phyloP scores from a whole-genome alignment of 2,113 vertebrate species.

The Ochotona princeps region DNA sequence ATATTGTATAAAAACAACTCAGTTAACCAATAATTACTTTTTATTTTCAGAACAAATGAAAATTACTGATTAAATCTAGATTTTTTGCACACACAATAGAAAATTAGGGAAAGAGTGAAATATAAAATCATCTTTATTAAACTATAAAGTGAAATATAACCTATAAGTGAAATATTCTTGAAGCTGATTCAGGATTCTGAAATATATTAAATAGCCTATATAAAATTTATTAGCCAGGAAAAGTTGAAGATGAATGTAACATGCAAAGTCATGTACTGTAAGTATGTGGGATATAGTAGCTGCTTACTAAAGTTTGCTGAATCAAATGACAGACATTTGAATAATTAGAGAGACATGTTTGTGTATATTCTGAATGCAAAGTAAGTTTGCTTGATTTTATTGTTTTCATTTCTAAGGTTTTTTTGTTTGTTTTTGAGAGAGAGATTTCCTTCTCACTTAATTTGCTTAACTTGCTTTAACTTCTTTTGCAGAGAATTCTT shows the following conservation, averaged over 20 bases:
- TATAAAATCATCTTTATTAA: background rate
- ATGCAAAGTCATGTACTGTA: background rate
- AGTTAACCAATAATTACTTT: too few species aligned
- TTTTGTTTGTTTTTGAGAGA: too few species aligned
- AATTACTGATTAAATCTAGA: constrained; percentile 27
- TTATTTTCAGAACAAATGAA: too few species aligned
- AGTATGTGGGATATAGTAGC: background rate
- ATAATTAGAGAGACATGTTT: constrained; percentile 8
- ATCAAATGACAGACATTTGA: background rate
- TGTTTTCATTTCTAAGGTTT: constrained; percentile 51
- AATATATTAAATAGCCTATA: background rate
- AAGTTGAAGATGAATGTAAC: background rate
- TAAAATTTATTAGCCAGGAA: background rate
- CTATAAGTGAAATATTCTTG: background rate
- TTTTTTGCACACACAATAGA: background rate
- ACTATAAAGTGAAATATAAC: background rate
- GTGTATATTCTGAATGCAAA: constrained; percentile 25
- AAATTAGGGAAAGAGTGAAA: background rate
- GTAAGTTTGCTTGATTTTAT: constrained; percentile 13
- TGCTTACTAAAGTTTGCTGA: constrained; percentile 30
- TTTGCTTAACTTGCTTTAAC: constrained; percentile 67
- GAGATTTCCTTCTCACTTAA: constrained; percentile 56
- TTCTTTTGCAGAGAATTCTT: constrained; percentile 71
- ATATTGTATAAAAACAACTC: background rate
- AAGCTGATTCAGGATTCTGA: background rate